A percentile compares a stretch with the other conserved stretches of the same genome.
Evolutionary conservation across 2,888 invertebrate genomes (phyloP).

Genomic region (Nasonia oneida): DNA sequence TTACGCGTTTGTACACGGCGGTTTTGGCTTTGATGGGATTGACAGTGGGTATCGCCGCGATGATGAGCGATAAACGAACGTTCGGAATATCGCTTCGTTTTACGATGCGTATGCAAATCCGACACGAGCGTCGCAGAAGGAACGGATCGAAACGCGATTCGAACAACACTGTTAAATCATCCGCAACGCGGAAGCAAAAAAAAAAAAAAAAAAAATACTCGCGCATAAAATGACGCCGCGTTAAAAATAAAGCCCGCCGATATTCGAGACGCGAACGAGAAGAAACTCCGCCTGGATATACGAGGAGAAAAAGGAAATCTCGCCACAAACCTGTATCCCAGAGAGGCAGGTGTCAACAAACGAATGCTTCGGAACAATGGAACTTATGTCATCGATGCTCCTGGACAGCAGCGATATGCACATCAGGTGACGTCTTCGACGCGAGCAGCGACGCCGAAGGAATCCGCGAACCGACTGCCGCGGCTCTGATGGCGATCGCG

Average conservation of each 20-base stretch:
- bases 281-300: not conserved
- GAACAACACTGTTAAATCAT: too few species aligned
- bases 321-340: not conserved
- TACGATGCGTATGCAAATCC: not conserved
- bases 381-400: slow-evolving; percentile 5
- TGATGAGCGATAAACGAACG: too few species aligned
- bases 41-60: too few species aligned
- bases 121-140: not conserved
- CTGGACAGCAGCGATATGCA: not conserved
- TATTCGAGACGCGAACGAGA: not conserved
- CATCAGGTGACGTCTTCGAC: not conserved
- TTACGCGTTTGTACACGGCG: too few species aligned
- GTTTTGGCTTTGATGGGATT: not conserved
- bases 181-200: not conserved
- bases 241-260: slow-evolving; percentile 2
- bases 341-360: not conserved
- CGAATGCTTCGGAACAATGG: not conserved
- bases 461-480: slow-evolving; percentile 47
- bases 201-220: not conserved
- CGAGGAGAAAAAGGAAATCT: not conserved
- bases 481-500: not conserved
- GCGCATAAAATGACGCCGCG: not conserved
- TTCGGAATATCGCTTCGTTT: not conserved
- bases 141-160: not conserved
- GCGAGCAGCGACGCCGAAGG: slow-evolving; percentile 17